Evolutionary conservation across 2,113 vertebrate species (phyloP), one percentile per base, ranked within the genome.

Genomic region (Tricholaema leucomelas): DNA sequence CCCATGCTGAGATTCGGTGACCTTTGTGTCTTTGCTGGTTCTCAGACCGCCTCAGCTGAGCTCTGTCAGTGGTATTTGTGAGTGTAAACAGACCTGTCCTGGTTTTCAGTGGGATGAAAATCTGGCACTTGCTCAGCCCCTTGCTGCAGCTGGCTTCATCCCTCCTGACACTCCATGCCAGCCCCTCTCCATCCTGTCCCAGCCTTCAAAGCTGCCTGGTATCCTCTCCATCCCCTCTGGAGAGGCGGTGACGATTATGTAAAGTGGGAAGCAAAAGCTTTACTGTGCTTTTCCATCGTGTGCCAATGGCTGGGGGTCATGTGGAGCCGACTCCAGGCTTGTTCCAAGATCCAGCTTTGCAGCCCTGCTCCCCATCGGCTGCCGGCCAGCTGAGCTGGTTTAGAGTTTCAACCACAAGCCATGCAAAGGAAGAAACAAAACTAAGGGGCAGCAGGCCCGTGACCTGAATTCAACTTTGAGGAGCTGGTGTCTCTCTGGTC

Each of bases 381-480:
- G 48, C 42, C 10, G 5, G 52, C 77, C 90, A 24, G 15, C 88
- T 70, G 90, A 70, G 74, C 92, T 1, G 31, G 74, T 6, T 31
- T 92, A 77, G 70, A 7, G 81, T 79, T 94, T 82, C 93, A 88
- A 35, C 81, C 31, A 1, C 78, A 82, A 87, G 67, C 83, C 83
- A 55, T 6, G 28, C 70, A 42, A 93, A 94, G 64, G 67, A 79
- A 87, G 87, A 46, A 66, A n/a, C 50, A 75, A 85, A 92, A 24
- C 12, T 52, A 6, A 70, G 66, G 84, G 91, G 78, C 66, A 71
- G 63, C 1, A 55, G 36, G 55, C 66, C 6, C 4, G 0, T 85
- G 93, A 87, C 96, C 96, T 84, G 86, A 84, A 60, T 63, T 96
- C 81, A 96, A 90, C 94, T 94, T 2, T 10, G 21, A 28, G n/a